Base-by-base conservation (phyloP, 2,888 invertebrate species). In the Dusona sp. region DNA sequence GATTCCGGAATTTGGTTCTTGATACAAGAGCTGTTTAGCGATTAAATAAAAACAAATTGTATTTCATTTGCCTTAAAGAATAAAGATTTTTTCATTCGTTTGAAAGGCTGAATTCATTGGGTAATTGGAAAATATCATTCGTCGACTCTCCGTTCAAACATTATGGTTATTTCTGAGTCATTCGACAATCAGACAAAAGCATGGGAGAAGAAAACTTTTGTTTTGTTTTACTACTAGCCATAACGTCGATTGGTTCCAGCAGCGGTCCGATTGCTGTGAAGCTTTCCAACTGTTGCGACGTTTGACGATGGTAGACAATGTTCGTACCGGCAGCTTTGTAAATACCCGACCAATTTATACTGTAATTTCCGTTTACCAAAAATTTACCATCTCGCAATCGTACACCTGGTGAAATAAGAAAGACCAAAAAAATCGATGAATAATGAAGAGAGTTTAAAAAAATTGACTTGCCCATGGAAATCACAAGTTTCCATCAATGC, bases 1-100 rank as follows among this genome's bases (percentile, higher is more conserved):
- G 90, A 98, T 97, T 22, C 98, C 98, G 57, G 97, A 97, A 95
- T 98, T 98, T 77, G 96, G 95, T 93, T 98, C 97, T 91, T 97
- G 97, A 90, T 97, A 97, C 74, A 98, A 95, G 86, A 98, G 96
- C 98, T 98, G 94, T 75, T 64, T 88, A 83, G 33, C 13, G 36
- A 16, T 75, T 8, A n/a, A 13, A 11, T 0, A 61, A 6, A 61
- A 61, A 61, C 3, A 25, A 29, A 61, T 61, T 29, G 57, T 16
- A 64, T 42, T 48, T 73, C 7, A 29, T 64, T 70, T 16, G 48
- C 51, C 19, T 19, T 9, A 11, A 48, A 45, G 13, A 25, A 36
- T 38, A n/a, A 22, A 38, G 8, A 36, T 19, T 19, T 13, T 51
- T 51, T 51, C n/a, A 6, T 51, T 7, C 7, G n/a, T 51, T n/a